These are phyloP conservation scores for Synergus itoensis DNA, from an alignment of 2,888 invertebrate species.

Conservation along the genomic window DNA sequence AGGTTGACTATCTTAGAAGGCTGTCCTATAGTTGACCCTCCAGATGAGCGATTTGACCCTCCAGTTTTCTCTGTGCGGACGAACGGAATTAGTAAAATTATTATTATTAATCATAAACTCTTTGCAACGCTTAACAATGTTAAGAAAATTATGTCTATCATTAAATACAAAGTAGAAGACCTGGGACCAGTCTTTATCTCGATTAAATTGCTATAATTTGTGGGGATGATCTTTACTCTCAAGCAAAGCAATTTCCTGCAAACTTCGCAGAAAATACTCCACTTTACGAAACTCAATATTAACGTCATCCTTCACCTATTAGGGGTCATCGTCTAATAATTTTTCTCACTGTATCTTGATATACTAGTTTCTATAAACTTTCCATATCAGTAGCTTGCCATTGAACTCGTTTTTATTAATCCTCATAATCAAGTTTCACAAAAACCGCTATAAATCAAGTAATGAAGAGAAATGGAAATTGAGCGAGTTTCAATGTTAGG, in stretches of 20 bases:
- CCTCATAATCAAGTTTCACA: slow-evolving; percentile 11
- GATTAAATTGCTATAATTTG: too few relatives aligned
- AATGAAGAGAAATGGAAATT: slow-evolving; percentile 17
- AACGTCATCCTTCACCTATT: too few relatives aligned
- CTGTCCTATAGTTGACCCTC: too few relatives aligned
- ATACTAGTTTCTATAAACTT: not conserved
- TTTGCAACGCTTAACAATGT: not conserved
- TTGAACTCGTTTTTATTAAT: not conserved
- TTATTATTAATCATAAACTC: not conserved
- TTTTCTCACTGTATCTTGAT: not conserved
- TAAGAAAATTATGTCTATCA: not conserved
- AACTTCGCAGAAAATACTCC: too few relatives aligned
- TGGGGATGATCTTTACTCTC: too few relatives aligned
- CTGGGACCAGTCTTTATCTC: not conserved
- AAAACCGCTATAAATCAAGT: not conserved
- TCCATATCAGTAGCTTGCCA: not conserved
- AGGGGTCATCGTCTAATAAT: not conserved
- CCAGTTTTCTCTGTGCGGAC: too few relatives aligned
- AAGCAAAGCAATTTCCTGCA: too few relatives aligned
- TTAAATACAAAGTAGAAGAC: not conserved
- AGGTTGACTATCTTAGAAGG: too few relatives aligned
- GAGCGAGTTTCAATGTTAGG: slow-evolving; percentile 18
- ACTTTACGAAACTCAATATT: too few relatives aligned
- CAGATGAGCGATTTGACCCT: too few relatives aligned
- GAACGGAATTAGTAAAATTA: too few relatives aligned